Evolutionary conservation across 2,113 vertebrate genomes (phyloP).

Genomic region (Anseranas semipalmata): DNA sequence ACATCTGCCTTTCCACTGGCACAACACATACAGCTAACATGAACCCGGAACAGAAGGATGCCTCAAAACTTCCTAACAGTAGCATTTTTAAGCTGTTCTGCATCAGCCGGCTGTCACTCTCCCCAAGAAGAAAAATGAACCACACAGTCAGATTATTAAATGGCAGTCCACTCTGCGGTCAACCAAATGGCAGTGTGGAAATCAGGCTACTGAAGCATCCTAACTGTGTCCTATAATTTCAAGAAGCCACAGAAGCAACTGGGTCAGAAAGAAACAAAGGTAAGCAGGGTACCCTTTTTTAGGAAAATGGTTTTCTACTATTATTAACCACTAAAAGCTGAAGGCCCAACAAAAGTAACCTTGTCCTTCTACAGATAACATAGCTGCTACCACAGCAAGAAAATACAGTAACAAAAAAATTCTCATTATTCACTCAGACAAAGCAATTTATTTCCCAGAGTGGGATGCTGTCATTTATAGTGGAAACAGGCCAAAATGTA

Average conservation of each 20-base stretch:
- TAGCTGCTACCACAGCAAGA: not conserved
- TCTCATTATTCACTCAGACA: not conserved
- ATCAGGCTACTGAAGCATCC: not conserved
- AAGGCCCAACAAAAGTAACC: not conserved
- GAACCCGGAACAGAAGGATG: not conserved
- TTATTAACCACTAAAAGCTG: not conserved
- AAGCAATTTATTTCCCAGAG: not conserved
- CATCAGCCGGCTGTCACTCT: not conserved
- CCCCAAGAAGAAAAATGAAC: not conserved
- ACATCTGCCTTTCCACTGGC: not conserved
- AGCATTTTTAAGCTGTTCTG: not conserved
- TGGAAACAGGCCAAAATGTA: not conserved
- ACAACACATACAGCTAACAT: not conserved
- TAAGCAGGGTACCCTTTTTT: not conserved
- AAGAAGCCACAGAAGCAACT: not conserved
- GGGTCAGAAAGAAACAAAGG: not conserved
- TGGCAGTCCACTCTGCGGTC: not conserved
- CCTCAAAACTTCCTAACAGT: not conserved
- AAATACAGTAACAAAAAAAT: not conserved
- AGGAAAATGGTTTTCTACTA: not conserved
- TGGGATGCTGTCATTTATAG: not conserved
- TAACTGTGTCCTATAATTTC: not conserved
- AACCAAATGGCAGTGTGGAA: not conserved
- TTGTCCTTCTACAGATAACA: not conserved
- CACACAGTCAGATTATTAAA: not conserved